These are phyloP conservation scores for Apostichopus leukothele DNA, from an alignment of 53 echinoderm and acorn worm genomes.

Conservation along the genomic window DNA sequence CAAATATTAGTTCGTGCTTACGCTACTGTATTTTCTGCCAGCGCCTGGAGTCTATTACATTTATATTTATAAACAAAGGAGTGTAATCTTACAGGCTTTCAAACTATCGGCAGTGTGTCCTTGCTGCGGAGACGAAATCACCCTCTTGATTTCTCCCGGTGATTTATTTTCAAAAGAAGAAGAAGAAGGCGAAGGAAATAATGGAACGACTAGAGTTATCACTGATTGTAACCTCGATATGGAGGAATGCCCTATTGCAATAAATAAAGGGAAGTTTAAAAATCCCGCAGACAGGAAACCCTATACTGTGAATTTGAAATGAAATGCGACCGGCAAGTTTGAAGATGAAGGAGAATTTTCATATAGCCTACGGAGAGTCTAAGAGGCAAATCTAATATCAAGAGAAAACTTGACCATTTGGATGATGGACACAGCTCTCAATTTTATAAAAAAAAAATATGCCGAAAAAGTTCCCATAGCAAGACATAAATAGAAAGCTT, in stretches of 20 bases:
- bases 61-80: no score
- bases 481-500: constrained; percentile 2
- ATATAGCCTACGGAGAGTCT: not conserved
- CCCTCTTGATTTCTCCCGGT: not conserved
- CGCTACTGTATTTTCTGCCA: no score
- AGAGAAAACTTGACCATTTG: constrained; percentile 1
- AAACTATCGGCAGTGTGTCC: not conserved
- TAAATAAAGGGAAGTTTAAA: not conserved
- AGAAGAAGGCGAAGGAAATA: not conserved
- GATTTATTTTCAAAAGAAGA: not conserved
- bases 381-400: not conserved
- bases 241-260: not conserved
- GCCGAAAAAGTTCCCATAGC: not conserved
- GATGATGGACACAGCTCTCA: not conserved
- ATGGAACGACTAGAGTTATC: not conserved
- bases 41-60: no score
- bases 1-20: no score
- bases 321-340: not conserved
- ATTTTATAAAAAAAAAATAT: not conserved
- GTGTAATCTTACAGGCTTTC: not conserved
- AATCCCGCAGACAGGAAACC: not conserved
- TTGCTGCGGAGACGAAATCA: not conserved
- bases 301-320: not conserved
- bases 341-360: not conserved
- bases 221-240: not conserved